These are phyloP conservation scores for Escarpia spicata DNA, from an alignment of 2,888 invertebrate genomes.

Conservation along the genomic window DNA sequence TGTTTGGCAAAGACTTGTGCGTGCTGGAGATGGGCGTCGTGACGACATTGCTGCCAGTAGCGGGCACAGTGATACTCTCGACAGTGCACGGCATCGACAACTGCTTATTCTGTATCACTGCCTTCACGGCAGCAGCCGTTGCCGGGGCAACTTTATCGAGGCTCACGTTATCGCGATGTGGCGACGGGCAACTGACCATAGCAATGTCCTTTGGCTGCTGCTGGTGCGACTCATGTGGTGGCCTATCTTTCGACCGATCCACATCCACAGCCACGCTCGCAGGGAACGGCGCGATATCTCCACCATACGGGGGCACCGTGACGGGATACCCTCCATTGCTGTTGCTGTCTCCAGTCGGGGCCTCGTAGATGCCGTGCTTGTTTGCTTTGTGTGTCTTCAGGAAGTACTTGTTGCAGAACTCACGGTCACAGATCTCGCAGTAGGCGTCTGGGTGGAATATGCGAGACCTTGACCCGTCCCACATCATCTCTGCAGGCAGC, in stretches of 20 bases:
- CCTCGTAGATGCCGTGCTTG: slow-evolving; percentile 84
- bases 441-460: slow-evolving; percentile 97
- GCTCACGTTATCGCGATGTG: background rate
- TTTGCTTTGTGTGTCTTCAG: slow-evolving; percentile 97
- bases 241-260: slow-evolving; percentile 7
- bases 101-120: background rate
- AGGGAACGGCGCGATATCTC: background rate
- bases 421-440: slow-evolving; percentile 96
- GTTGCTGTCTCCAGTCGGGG: background rate
- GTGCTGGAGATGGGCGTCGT: slow-evolving; percentile 7
- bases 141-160: slow-evolving; percentile 14
- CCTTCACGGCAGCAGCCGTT: slow-evolving; percentile 23
- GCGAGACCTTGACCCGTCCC: slow-evolving; percentile 32
- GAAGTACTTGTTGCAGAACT: slow-evolving; percentile 98
- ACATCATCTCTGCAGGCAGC: background rate
- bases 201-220: slow-evolving; percentile 10
- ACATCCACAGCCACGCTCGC: background rate
- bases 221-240: slow-evolving; percentile 33
- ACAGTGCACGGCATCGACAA: background rate
- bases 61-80: background rate
- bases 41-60: background rate
- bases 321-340: background rate
- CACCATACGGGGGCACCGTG: background rate
- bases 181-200: background rate
- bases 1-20: slow-evolving; percentile 44